Conservation (phyloP, 2,797 vertebrate species). For the Hydrolagus colliei region DNA sequence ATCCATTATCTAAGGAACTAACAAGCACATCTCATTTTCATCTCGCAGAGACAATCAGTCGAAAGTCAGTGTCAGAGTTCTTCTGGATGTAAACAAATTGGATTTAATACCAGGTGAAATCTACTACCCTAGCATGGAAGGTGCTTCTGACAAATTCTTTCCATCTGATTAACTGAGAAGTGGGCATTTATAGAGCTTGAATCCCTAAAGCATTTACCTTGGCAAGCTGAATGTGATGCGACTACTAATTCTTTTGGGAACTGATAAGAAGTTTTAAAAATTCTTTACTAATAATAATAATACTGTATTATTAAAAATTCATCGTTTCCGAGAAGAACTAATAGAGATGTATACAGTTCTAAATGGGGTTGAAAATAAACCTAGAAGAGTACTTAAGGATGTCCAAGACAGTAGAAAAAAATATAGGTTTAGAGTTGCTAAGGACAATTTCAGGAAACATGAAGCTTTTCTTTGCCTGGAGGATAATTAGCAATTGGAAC, state of each 20-base stretch:
- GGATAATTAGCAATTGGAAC: no score
- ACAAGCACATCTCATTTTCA: slow-evolving; percentile 40
- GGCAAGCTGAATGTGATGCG: background rate
- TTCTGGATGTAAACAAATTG: slow-evolving; percentile 44
- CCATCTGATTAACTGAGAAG: slow-evolving; percentile 39
- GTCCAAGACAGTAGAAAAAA: no score
- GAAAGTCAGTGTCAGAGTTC: slow-evolving; percentile 36
- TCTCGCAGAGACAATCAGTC: slow-evolving; percentile 32
- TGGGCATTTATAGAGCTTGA: slow-evolving; percentile 27
- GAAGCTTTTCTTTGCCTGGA: no score
- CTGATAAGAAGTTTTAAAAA: background rate
- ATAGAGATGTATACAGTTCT: no score
- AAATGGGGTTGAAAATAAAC: no score
- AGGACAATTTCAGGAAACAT: no score
- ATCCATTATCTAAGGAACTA: slow-evolving; percentile 43
- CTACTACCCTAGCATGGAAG: slow-evolving; percentile 36
- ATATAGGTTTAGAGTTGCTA: no score
- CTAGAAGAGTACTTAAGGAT: no score
- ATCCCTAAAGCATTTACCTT: background rate
- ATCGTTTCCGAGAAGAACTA: no score
- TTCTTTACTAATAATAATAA: no score
- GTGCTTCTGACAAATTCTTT: slow-evolving; percentile 34
- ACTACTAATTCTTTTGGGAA: background rate
- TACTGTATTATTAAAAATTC: background rate
- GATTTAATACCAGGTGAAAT: slow-evolving; percentile 44